Conservation (phyloP, 2,888 invertebrate species). For the Drosophila nr. fundita region DNA sequence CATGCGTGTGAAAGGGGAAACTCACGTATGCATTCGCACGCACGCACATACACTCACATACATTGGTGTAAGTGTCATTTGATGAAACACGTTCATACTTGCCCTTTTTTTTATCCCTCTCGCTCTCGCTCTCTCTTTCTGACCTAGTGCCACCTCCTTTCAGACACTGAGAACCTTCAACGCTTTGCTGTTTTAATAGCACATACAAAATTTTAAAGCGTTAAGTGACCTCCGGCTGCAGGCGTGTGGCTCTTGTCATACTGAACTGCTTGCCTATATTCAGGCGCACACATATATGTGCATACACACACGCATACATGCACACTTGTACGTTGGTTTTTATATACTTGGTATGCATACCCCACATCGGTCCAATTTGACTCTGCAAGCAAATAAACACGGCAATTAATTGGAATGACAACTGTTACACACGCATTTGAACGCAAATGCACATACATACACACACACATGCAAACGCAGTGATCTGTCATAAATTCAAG, state of each 20-base stretch:
- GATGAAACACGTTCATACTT: constrained; percentile 25
- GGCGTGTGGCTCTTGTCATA: constrained; percentile 16
- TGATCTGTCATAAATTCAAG: background rate
- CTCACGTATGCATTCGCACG: constrained; percentile 43
- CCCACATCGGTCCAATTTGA: background rate
- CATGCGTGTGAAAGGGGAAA: constrained; percentile 32
- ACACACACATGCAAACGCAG: constrained; percentile 17
- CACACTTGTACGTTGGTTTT: background rate
- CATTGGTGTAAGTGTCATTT: constrained; percentile 52
- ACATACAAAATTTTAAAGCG: constrained; percentile 60
- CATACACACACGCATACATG: background rate
- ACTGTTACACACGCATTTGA: constrained; percentile 24
- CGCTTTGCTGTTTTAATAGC: constrained; percentile 60
- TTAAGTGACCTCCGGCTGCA: constrained; percentile 42
- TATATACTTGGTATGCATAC: constrained; percentile 8
- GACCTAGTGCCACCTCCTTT: constrained; percentile 10
- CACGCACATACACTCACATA: constrained; percentile 12
- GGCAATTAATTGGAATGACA: constrained; percentile 52
- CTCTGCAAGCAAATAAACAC: constrained; percentile 53
- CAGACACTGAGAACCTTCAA: constrained; percentile 31
- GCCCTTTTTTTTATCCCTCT: constrained; percentile 4
- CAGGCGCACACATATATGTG: constrained; percentile 35
- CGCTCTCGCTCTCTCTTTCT: constrained; percentile 5
- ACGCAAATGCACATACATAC: constrained; percentile 4
- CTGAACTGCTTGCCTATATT: constrained; percentile 52